Evolutionary conservation across 2,888 invertebrate species (phyloP).

Genomic region (Aproaerema taeniolella): DNA sequence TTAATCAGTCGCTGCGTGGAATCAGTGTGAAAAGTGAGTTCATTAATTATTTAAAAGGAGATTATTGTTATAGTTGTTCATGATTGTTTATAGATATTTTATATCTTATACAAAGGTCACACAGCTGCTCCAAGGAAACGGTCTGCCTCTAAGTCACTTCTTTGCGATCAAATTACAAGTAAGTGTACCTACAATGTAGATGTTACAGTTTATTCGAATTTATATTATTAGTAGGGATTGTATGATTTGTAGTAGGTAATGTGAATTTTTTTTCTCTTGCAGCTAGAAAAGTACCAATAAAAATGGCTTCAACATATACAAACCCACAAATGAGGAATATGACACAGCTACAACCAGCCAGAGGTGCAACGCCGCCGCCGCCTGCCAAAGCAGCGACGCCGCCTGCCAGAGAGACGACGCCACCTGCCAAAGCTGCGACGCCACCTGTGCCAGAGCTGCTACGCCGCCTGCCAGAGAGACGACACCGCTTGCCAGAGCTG

Average conservation of each 20-base stretch:
- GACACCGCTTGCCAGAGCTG: neutral
- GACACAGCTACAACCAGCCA: conserved; percentile 7
- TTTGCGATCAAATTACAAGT: no score
- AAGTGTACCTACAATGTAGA: no score
- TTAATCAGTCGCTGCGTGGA: no score
- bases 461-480: conserved; percentile 6
- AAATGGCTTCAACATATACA: neutral
- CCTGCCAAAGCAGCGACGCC: neutral
- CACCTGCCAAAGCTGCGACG: neutral
- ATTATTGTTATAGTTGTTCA: no score
- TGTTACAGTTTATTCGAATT: neutral
- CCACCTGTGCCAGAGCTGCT: no score
- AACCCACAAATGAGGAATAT: conserved; percentile 5
- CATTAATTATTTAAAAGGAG: no score
- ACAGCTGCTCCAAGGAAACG: no score
- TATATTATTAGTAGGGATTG: neutral
- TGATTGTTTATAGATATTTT: no score
- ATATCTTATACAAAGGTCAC: no score
- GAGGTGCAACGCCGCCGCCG: conserved; percentile 4
- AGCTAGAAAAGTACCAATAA: neutral
- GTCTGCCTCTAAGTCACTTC: no score
- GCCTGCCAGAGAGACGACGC: neutral
- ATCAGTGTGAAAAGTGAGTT: no score
- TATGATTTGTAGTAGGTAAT: conserved; percentile 1
- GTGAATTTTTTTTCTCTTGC: neutral